phyloP scores from a whole-genome alignment of 1,140 invertebrate genomes.

The Steinernema feltiae region DNA sequence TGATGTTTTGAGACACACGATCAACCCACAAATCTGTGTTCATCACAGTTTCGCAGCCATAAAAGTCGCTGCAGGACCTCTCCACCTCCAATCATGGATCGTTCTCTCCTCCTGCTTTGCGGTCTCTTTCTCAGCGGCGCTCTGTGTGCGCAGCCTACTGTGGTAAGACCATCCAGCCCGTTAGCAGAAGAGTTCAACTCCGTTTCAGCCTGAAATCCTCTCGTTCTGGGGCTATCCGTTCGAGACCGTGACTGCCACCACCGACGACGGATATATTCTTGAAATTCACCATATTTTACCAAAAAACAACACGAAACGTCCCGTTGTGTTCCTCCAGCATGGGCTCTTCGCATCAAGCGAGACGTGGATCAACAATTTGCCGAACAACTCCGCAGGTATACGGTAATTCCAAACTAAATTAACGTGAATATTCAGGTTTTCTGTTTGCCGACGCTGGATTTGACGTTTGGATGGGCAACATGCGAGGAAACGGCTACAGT shows the following conservation, averaged over 20 bases:
- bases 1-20: no score
- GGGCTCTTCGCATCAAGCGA: neutral
- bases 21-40: no score
- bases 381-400: neutral
- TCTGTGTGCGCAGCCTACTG: no score
- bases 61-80: no score
- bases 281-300: neutral
- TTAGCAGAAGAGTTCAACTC: no score
- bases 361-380: neutral
- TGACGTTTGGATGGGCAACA: neutral
- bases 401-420: neutral
- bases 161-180: no score
- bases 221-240: neutral
- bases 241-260: neutral
- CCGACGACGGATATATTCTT: neutral
- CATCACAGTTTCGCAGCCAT: no score
- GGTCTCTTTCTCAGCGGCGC: no score
- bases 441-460: neutral
- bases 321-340: neutral
- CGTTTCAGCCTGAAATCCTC: neutral
- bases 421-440: neutral
- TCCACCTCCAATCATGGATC: no score
- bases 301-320: neutral
- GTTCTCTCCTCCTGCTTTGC: no score
- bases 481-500: neutral